A percentile compares a stretch with the other conserved stretches of the same genome.
phyloP scores from a whole-genome alignment of 2,888 invertebrate genomes.

The Perizoma affinitatum region DNA sequence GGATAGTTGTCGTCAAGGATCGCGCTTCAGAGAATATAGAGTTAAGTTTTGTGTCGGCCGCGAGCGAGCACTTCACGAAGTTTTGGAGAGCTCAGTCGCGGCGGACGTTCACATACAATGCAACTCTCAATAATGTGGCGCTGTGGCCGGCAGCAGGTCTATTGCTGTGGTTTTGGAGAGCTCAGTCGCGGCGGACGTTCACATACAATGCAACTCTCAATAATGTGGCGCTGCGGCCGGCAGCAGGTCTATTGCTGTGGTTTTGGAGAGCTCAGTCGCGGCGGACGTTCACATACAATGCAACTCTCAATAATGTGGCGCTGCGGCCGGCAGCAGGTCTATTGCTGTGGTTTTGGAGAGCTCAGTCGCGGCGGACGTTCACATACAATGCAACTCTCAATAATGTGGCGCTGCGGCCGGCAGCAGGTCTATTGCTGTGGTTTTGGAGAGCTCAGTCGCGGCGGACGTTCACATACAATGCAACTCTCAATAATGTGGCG shows the following conservation, averaged over 20 bases:
- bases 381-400: slow-evolving; percentile 11
- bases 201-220: slow-evolving; percentile 11
- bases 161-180: slow-evolving; percentile 13
- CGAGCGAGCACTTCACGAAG: slow-evolving; percentile 15
- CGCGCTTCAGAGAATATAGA: slow-evolving; percentile 12
- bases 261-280: slow-evolving; percentile 7
- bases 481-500: slow-evolving; percentile 15
- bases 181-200: slow-evolving; percentile 1
- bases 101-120: slow-evolving; percentile 4
- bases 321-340: slow-evolving; percentile 7
- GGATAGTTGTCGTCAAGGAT: slow-evolving; percentile 10
- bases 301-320: slow-evolving; percentile 15
- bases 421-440: slow-evolving; percentile 16
- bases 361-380: slow-evolving; percentile 1
- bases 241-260: slow-evolving; percentile 16
- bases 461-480: not conserved
- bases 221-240: not conserved
- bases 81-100: slow-evolving; percentile 15
- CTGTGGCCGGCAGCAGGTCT: slow-evolving; percentile 8
- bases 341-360: slow-evolving; percentile 13
- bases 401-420: not conserved
- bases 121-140: no score
- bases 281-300: not conserved
- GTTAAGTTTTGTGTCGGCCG: slow-evolving; percentile 19
- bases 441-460: slow-evolving; percentile 7